Evolutionary conservation across 2,888 invertebrate species (phyloP).

Genomic region (Hydraecia micacea): DNA sequence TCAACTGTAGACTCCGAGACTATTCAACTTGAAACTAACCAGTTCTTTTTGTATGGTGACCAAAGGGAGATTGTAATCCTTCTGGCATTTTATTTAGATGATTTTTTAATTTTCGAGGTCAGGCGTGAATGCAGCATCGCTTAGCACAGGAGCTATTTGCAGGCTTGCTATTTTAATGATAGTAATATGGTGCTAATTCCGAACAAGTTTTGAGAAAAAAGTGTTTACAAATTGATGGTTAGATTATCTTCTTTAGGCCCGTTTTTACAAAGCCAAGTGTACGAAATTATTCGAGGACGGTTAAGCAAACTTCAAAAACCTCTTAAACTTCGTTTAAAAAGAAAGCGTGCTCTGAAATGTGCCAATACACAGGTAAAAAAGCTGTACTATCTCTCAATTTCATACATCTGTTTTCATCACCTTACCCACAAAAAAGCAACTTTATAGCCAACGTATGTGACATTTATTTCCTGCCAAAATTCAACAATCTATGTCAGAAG

Average conservation of each 20-base stretch:
- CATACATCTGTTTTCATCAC: constrained; percentile 34
- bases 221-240: neutral
- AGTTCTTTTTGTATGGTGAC: constrained; percentile 46
- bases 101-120: constrained; percentile 10
- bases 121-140: neutral
- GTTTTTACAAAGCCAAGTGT: neutral
- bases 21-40: constrained; percentile 62
- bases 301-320: neutral
- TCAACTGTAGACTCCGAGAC: constrained; percentile 70
- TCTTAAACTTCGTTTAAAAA: neutral
- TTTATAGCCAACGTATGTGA: constrained; percentile 15
- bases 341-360: neutral
- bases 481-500: constrained; percentile 3
- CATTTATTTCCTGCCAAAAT: constrained; percentile 36
- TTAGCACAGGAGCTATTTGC: neutral
- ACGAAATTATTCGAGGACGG: neutral
- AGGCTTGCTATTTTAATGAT: neutral
- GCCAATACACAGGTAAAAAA: constrained; percentile 21
- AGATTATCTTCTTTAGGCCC: neutral
- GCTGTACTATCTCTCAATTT: constrained; percentile 27
- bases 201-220: neutral
- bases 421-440: constrained; percentile 13
- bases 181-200: neutral
- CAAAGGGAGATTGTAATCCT: constrained; percentile 17
- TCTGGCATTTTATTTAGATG: constrained; percentile 8